phyloP scores from a whole-genome alignment of 1,140 invertebrate species.

The Popillia japonica region DNA sequence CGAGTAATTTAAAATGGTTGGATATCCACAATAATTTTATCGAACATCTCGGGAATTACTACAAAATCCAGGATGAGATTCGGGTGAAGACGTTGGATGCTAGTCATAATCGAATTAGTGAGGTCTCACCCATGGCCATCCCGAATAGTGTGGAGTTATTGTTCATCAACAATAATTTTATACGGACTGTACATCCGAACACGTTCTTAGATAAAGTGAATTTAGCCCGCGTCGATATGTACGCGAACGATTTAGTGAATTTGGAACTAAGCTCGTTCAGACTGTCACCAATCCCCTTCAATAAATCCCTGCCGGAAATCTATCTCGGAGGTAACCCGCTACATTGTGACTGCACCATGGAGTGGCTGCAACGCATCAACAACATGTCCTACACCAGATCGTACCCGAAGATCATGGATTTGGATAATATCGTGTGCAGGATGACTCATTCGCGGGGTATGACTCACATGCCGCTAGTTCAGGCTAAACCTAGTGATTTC shows the following conservation, averaged over 20 bases:
- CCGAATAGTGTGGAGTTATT: slow-evolving; percentile 89
- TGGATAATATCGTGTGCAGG: slow-evolving; percentile 85
- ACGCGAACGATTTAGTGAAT: slow-evolving; percentile 83
- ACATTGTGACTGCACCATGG: slow-evolving; percentile 91
- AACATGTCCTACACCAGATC: slow-evolving; percentile 81
- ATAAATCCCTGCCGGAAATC: slow-evolving; percentile 81
- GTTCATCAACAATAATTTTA: slow-evolving; percentile 90
- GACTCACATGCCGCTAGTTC: slow-evolving; percentile 73
- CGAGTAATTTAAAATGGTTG: slow-evolving; percentile 86
- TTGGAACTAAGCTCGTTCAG: slow-evolving; percentile 83
- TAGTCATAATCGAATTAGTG: slow-evolving; percentile 85
- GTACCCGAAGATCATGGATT: slow-evolving; percentile 85
- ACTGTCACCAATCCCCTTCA: slow-evolving; percentile 73
- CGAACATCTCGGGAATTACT: slow-evolving; percentile 85
- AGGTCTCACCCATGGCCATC: slow-evolving; percentile 80
- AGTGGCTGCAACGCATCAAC: slow-evolving; percentile 88
- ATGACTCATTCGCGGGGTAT: slow-evolving; percentile 78
- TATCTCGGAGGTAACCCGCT: slow-evolving; percentile 90
- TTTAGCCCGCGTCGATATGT: slow-evolving; percentile 86
- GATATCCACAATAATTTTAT: slow-evolving; percentile 90
- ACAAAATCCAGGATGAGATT: slow-evolving; percentile 81
- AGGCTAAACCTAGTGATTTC: slow-evolving; percentile 79
- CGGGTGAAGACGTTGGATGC: slow-evolving; percentile 84
- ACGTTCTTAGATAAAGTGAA: slow-evolving; percentile 87
- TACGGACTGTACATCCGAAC: slow-evolving; percentile 79